phyloP scores from a whole-genome alignment of 2,113 vertebrate genomes.

The Crotalus viridis region DNA sequence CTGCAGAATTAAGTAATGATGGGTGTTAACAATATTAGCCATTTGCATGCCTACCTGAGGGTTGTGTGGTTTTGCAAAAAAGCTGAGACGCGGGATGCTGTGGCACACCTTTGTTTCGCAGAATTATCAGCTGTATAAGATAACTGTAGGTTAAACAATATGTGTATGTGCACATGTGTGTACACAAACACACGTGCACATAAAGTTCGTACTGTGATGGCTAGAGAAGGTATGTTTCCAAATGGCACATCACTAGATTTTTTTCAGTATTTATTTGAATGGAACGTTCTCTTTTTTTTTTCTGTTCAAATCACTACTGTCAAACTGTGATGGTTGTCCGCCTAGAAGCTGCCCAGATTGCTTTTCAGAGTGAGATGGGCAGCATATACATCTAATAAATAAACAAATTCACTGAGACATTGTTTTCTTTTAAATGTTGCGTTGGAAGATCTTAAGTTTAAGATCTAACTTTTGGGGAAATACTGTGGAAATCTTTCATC shows the following conservation, averaged over 20 bases:
- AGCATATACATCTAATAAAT: neutral
- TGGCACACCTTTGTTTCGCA: neutral
- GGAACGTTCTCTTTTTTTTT: neutral
- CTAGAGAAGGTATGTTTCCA: neutral
- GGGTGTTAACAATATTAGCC: neutral
- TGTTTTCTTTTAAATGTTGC: neutral
- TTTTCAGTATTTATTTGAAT: neutral
- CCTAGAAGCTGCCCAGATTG: neutral
- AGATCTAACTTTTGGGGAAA: neutral
- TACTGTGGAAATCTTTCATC: neutral
- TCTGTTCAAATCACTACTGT: neutral
- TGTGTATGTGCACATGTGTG: neutral
- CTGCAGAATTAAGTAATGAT: neutral
- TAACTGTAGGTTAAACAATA: neutral
- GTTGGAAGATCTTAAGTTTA: neutral
- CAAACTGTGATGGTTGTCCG: neutral
- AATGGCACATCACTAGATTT: neutral
- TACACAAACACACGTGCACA: neutral
- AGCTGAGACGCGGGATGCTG: neutral
- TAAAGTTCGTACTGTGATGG: neutral
- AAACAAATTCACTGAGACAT: neutral
- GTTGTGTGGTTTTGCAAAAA: neutral
- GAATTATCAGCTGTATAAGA: neutral
- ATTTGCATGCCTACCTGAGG: neutral
- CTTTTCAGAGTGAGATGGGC: neutral